Evolutionary conservation across 37 sponge, comb jelly and placozoan species (phyloP).

Genomic region (Crambe crambe): DNA sequence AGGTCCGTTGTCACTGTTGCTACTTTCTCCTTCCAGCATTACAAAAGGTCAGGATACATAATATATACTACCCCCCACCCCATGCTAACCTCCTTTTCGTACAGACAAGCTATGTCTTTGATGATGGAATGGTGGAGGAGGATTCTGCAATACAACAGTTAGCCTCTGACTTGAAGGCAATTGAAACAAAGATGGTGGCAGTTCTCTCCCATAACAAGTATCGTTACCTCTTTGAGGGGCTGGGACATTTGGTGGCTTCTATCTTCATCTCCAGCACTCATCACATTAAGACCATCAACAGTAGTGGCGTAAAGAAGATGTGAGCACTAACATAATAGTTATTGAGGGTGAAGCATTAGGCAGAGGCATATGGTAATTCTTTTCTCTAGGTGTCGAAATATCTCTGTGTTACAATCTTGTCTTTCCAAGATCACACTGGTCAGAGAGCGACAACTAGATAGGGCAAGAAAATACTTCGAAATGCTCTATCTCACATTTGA

Average conservation of each 20-base stretch:
- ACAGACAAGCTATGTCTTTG: constrained; percentile 58
- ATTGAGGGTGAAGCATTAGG: neutral
- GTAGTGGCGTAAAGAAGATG: constrained; percentile 90
- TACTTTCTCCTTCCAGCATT: constrained; percentile 72
- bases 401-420: constrained; percentile 83
- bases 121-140: constrained; percentile 18
- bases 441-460: constrained; percentile 87
- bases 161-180: constrained; percentile 57
- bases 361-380: neutral
- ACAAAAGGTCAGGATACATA: constrained; percentile 34
- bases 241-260: constrained; percentile 85
- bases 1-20: constrained; percentile 86
- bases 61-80: constrained; percentile 12
- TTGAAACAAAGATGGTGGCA: constrained; percentile 53
- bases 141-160: constrained; percentile 59
- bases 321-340: constrained; percentile 25
- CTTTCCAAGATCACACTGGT: constrained; percentile 92
- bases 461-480: constrained; percentile 88
- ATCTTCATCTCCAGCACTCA: constrained; percentile 75
- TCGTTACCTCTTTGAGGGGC: constrained; percentile 92
- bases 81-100: neutral
- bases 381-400: constrained; percentile 81
- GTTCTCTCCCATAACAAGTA: constrained; percentile 59
- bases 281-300: constrained; percentile 64
- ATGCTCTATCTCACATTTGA: constrained; percentile 84